Base-by-base conservation (phyloP, 2,888 invertebrate genomes). In the Cantharis rustica region DNA sequence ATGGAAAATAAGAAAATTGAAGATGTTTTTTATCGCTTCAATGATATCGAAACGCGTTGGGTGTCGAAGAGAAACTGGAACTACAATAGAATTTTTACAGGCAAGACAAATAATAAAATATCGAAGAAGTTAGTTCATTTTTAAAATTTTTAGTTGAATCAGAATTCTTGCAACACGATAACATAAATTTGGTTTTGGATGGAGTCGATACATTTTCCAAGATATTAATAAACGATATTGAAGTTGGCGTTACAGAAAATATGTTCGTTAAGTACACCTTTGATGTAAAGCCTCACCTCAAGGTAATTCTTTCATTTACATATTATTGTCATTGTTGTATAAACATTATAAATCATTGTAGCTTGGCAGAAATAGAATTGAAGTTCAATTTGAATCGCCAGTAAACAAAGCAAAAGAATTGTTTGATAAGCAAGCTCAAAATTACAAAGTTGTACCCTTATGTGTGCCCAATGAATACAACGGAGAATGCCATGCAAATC, bases 401-500 rank as follows among this genome's bases (percentile, higher is more conserved):
- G 81, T 88, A 3, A 79, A 81, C 73, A 80, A 79, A 68, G 85
- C 86, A 47, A 79, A 83, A 17, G 68, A 79, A 27, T 75, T 86
- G 9, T 85, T 83, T 71, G 78, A 81, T 9, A 79, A 84, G 73
- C 87, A 88, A 81, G 75, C 84, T 16, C 74, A 80, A 73, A 75
- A 83, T 10, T 88, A 88, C 88, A 80, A 87, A 83, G 88, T 95
- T 80, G 94, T 95, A 0, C 97, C 96, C 0, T 89, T 89, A 9
- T 98, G 98, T 86, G 94, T 96, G 0, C 92, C 94, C 0, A 84
- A 87, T 0, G 89, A 89, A 1, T 96, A 96, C 84, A 90, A 95
- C 75, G 98, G 98, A 0, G 97, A 97, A 86, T 98, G 98, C 83
- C 96, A 98, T 85, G 94, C 93, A 2, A 98, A 99, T 89, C 94